Evolutionary conservation across 1,140 invertebrate species (phyloP), one percentile per base, ranked within the genome.

Genomic region (Pogonomyrmex barbatus): DNA sequence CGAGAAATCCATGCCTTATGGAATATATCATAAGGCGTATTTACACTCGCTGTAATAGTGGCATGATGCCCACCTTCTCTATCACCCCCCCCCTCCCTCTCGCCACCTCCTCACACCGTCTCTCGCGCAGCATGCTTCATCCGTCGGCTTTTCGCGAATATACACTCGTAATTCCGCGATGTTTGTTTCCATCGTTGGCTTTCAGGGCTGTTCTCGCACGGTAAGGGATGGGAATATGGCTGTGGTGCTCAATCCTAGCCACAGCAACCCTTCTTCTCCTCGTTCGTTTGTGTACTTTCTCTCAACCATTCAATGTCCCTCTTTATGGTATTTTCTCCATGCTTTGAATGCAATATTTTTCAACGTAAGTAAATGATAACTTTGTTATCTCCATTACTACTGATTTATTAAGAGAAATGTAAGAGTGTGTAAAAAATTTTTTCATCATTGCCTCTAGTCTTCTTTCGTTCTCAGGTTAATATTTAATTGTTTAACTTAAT

Each of bases 121-220:
- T 52, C 33, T 52, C 62, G 39, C 42, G 63, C 77, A 17, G 36
- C 68, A 63, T 73, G 68, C 79, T 75, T 83, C 70, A 83, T 89
- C 75, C 84, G 56, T 86, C 87, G 86, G 63, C 87, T 87, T 87
- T 77, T 70, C 87, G 78, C 86, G 81, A 88, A 87, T 89, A 85
- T 91, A 89, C 86, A 90, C 90, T 89, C 91, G 85, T 90, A 90
- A 90, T 91, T 91, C 88, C 71, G 85, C 85, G 82, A 91, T 93
- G 92, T 93, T 93, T 93, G 92, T 93, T 93, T 91, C 92, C 92
- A 89, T 58, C 90, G 91, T 87, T 90, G 91, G 90, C 89, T 92
- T 91, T 92, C 89, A 85, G 81, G 77, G 88, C 87, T 56, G 84
- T 82, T 87, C 85, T 90, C 70, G 54, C 52, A 54, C 62, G 24